Percentiles rank a stretch among this genome's conserved stretches.
phyloP scores from a whole-genome alignment of 1,140 invertebrate species.

The Acyrthosiphon pisum region DNA sequence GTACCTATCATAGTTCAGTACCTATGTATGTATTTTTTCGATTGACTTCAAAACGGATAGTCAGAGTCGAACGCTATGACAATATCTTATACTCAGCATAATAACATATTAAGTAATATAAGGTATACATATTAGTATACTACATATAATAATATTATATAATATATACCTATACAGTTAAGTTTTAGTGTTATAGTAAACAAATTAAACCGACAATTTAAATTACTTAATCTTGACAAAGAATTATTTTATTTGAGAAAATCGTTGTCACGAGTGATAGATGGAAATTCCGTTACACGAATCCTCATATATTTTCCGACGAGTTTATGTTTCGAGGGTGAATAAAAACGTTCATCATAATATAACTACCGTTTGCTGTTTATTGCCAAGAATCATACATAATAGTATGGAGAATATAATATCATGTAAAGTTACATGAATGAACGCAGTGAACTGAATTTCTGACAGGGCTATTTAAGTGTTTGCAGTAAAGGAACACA shows the following conservation, averaged over 20 bases:
- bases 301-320: background rate
- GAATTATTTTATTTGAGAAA: conserved; percentile 2
- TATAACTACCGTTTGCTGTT: background rate
- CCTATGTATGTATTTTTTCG: too few relatives aligned
- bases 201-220: background rate
- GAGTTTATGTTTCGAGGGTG: background rate
- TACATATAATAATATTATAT: too few relatives aligned
- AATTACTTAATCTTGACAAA: background rate
- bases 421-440: background rate
- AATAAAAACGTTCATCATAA: background rate
- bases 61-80: background rate
- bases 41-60: background rate
- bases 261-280: background rate
- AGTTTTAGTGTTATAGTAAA: background rate
- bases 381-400: background rate
- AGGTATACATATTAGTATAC: too few relatives aligned
- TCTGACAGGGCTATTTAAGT: background rate
- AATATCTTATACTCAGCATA: background rate
- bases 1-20: too few relatives aligned
- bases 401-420: background rate
- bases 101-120: too few relatives aligned
- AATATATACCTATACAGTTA: background rate
- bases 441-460: background rate
- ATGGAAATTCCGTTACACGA: background rate
- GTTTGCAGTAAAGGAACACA: background rate